phyloP scores from a whole-genome alignment of 1,140 invertebrate genomes.

The Heliconius himera region DNA sequence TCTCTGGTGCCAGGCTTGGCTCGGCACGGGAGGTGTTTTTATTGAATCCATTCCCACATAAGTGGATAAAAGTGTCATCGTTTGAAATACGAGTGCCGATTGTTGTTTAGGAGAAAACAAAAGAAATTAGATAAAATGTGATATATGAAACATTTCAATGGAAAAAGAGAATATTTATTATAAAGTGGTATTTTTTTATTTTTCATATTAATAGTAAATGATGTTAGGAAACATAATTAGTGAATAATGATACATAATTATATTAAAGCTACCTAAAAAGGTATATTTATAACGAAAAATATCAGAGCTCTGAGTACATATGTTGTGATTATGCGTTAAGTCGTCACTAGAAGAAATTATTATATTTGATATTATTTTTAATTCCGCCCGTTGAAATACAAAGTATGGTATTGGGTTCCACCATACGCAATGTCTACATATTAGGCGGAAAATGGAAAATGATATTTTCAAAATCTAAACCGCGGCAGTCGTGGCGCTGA shows the following conservation, averaged over 20 bases:
- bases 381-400: too few species aligned
- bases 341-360: too few species aligned
- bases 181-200: neutral
- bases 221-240: neutral
- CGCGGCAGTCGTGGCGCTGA: too few species aligned
- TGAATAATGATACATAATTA: neutral
- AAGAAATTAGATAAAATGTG: neutral
- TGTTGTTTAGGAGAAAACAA: constrained; percentile 21
- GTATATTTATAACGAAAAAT: too few species aligned
- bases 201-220: neutral
- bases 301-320: too few species aligned
- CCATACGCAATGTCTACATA: too few species aligned
- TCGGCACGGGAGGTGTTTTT: constrained; percentile 36
- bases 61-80: constrained; percentile 33
- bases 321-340: too few species aligned
- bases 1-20: constrained; percentile 34
- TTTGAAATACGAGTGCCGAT: constrained; percentile 25
- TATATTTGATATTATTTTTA: too few species aligned
- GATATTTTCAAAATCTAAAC: too few species aligned
- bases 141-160: neutral
- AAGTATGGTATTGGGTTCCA: too few species aligned
- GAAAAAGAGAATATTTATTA: neutral
- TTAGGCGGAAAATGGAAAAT: too few species aligned
- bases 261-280: too few species aligned
- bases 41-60: constrained; percentile 26